Base-by-base conservation (phyloP, 2,113 vertebrate genomes). In the Lota lota region DNA sequence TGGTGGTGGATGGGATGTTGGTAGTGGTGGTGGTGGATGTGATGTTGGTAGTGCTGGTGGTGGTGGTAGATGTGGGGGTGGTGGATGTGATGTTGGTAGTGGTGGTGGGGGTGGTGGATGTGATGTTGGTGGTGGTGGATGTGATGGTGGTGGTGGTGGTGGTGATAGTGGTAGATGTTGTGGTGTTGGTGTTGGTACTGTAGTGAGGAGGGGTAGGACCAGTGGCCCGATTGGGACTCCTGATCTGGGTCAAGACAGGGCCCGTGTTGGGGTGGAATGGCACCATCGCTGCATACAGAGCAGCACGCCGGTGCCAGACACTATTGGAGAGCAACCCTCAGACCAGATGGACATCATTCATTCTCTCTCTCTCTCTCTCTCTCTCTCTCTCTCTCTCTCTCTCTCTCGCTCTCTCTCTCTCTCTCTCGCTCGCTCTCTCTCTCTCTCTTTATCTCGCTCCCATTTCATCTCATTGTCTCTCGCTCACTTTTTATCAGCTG, bases 241-340 rank as follows among this genome's bases (percentile, higher is more conserved):
- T 71, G 22, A 87, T 82, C 73, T 88, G 87, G 84, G 87, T 87
- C 85, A 88, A 88, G 85, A 87, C 75, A 59, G 78, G 79, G 79
- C 81, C 78, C 69, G 73, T 57, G 75, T 66, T 74, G 59, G 58
- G 70, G 58, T 76, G 36, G 11, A 40, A 10, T 40, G 36, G 36
- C 36, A 40, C 77, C 71, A 54, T 67, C 77, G 68, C 28, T 69
- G 73, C 75, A 81, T 58, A 69, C 36, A 3, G 36, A 40, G 36
- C 36, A 3, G 28, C 3, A 33, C 36, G 17, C 54, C 59, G 53
- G 73, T 79, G 85, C 75, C 81, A 84, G 63, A 76, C 22, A 67
- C 73, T 80, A 68, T 80, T 81, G 79, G 79, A 83, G 54, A 56
- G 75, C 67, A 72, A 68, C 77, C 79, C 79, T 66, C 20, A 36